Evolutionary conservation across 1,140 invertebrate genomes (phyloP).

Genomic region (Planococcus citri): DNA sequence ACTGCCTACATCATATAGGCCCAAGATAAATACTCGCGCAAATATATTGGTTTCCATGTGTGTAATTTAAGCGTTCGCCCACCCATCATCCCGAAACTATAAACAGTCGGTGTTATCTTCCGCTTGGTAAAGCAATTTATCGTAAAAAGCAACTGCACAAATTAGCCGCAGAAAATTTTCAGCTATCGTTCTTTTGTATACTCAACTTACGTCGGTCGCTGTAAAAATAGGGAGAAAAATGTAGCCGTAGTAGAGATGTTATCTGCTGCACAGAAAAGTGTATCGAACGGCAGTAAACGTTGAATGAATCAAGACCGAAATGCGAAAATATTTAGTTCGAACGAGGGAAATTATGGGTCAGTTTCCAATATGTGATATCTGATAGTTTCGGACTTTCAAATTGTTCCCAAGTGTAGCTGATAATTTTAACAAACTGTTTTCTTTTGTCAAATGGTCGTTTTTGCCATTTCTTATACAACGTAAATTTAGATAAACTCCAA

Average conservation of each 20-base stretch:
- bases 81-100: background rate
- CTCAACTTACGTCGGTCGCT: no score
- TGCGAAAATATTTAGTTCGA: background rate
- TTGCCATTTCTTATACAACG: background rate
- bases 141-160: background rate
- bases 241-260: background rate
- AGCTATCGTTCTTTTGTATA: conserved; percentile 7
- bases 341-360: conserved; percentile 1
- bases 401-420: conserved; percentile 6
- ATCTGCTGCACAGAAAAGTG: background rate
- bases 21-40: no score
- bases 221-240: background rate
- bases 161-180: conserved; percentile 6
- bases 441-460: background rate
- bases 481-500: background rate
- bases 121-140: conserved; percentile 2
- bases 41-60: no score
- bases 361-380: conserved; percentile 7
- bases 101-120: background rate
- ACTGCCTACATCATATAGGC: no score
- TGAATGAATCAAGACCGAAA: conserved; percentile 1
- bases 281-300: conserved; percentile 1
- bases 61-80: background rate
- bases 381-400: background rate
- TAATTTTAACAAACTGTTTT: conserved; percentile 8